A percentile compares a stretch with the other conserved stretches of the same genome.
phyloP scores from a whole-genome alignment of 2,113 vertebrate genomes.

The Pseudolaguvia tuberculata region DNA sequence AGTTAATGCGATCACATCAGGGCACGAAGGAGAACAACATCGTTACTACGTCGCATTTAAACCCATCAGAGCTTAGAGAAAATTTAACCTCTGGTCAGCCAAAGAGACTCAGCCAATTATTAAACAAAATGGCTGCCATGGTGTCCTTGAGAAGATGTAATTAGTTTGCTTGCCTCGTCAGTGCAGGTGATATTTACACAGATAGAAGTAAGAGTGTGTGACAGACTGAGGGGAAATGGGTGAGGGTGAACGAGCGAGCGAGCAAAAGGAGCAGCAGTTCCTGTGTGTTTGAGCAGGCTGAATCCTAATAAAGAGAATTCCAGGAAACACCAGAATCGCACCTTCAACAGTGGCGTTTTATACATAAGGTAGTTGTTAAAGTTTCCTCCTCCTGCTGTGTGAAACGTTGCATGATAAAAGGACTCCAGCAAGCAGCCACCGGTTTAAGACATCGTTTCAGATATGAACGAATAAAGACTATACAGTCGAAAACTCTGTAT shows the following conservation, averaged over 20 bases:
- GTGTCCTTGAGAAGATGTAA: conserved; percentile 54
- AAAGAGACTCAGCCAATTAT: conserved; percentile 48
- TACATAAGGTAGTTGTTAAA: conserved; percentile 44
- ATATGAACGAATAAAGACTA: background rate
- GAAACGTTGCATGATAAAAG: conserved; percentile 29
- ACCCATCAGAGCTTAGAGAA: background rate
- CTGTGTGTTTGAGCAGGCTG: conserved; percentile 60
- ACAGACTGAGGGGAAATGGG: background rate
- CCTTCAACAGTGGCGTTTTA: conserved; percentile 35
- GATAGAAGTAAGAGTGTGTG: conserved; percentile 52
- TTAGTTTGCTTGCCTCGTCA: conserved; percentile 58
- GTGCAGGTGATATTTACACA: conserved; percentile 64
- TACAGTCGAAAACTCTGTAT: conserved; percentile 47
- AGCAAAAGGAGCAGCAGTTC: conserved; percentile 40
- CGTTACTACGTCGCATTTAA: background rate
- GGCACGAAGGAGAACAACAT: background rate
- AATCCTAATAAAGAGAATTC: conserved; percentile 61
- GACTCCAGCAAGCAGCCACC: background rate
- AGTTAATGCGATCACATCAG: background rate
- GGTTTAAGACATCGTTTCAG: background rate
- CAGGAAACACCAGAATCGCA: conserved; percentile 53
- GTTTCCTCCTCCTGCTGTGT: conserved; percentile 33
- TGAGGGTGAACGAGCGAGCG: conserved; percentile 10
- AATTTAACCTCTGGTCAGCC: conserved; percentile 36
- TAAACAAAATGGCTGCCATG: conserved; percentile 65